Evolutionary conservation across 2,113 vertebrate species (phyloP), one percentile per base, ranked within the genome.

Genomic region (Oreamnos americanus): DNA sequence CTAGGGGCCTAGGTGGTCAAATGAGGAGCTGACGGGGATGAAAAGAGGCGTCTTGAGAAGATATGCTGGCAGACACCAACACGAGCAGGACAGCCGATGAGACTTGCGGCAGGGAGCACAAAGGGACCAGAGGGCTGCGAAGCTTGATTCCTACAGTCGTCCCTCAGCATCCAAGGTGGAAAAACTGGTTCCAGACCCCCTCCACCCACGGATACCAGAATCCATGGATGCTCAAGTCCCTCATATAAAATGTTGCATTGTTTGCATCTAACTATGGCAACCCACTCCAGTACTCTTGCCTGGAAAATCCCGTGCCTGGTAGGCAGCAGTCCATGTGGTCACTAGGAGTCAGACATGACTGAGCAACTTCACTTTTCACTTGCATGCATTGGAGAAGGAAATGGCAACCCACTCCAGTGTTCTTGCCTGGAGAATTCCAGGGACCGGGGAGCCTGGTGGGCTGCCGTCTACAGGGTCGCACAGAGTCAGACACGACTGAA

Each of bases 101-200:
- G 95, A 28, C 9, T 30, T 0, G 4, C 0, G 11, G 79, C 57
- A 5, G n/a, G 2, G 28, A 49, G 4, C 0, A 2, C 16, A 25
- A 7, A 19, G 81, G 67, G 43, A 17, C 5, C 7, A 2, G 30
- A 13, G 33, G 16, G 4, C 57, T 30, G 49, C 39, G 45, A 11
- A 9, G 2, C 26, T 6, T 58, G 36, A 5, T n/a, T 13, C 1
- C 67, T 1, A 25, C 19, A 36, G 21, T 55, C 6, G 0, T 7
- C 21, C 33, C 33, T 83, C 49, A n/a, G 6, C 51, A 36, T 26
- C 49, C 51, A 83, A 15, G 49, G 81, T 33, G 11, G 21, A 36
- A 8, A n/a, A n/a, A 15, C 21, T 36, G 49, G 6, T 25, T 53
- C 81, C 81, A 83, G 81, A 53, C 2, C 9, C 7, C 21, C 49